phyloP scores from a whole-genome alignment of 2,797 vertebrate species.

The Squalus acanthias region DNA sequence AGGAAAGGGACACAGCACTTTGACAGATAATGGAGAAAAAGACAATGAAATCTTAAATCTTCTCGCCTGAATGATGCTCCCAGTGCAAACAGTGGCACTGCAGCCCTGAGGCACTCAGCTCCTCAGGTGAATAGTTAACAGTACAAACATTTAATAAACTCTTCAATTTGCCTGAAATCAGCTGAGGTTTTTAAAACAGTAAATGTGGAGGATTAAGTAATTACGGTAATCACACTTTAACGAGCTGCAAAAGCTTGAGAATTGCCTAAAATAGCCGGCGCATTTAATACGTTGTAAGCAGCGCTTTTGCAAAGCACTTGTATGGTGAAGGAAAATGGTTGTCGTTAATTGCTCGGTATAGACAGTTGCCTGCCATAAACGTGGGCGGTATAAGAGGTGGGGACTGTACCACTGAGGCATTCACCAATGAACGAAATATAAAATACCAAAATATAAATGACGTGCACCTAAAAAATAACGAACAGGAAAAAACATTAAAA shows the following conservation, averaged over 20 bases:
- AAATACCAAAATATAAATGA: not conserved
- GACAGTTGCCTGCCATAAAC: not conserved
- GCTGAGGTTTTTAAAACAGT: not conserved
- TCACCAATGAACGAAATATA: not conserved
- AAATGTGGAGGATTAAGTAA: not conserved
- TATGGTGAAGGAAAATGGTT: not conserved
- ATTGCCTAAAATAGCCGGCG: not conserved
- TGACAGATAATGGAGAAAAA: not conserved
- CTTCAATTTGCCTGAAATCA: not conserved
- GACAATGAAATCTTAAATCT: not conserved
- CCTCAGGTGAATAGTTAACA: not conserved
- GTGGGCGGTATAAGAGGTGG: not conserved
- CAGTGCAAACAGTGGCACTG: not conserved
- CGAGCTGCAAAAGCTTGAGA: not conserved
- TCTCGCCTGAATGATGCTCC: not conserved
- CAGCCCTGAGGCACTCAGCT: not conserved
- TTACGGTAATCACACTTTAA: not conserved
- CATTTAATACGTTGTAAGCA: not conserved
- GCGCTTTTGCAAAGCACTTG: not conserved
- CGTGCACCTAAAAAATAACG: not conserved
- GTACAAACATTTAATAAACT: not conserved
- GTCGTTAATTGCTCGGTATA: too few relatives aligned
- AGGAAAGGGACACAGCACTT: not conserved
- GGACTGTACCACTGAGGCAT: not conserved
- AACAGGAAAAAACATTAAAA: not conserved